Evolutionary conservation across 1,140 invertebrate genomes (phyloP), one percentile per base, ranked within the genome.

Genomic region (Drosophila auraria): DNA sequence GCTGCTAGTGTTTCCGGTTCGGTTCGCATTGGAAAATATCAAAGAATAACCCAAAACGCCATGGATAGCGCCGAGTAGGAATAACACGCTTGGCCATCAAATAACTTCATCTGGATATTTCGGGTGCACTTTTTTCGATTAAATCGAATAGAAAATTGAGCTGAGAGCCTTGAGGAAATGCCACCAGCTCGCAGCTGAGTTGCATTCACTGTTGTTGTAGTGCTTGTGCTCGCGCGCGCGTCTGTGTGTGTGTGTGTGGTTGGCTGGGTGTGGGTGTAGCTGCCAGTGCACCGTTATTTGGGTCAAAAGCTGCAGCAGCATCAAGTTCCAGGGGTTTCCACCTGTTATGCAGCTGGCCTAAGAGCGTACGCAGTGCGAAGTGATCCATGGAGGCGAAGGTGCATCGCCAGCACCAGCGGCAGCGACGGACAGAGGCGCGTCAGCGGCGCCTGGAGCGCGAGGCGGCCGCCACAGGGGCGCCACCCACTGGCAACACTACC

Each of bases 341-440:
- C 83, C 83, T 87, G 83, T 87, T 87, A 87, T 87, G 83, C 64
- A 79, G 54, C 71, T 62, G 53, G 78, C 58, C 64, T 75, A 81
- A 61, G 42, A 54, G 20, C 76, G 44, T 11, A 53, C 53, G 36
- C 20, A 56, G 54, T 56, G 56, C 23, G 42, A 49, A 12, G 30
- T 15, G 20, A 74, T 17, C 49, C 23, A 92, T 92, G 91, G 91
- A 92, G 72, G 61, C 53, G 58, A 92, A 92, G 77, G 92, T 92
- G 68, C 92, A 92, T 91, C 90, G 87, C 38, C 91, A 92, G 77
- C 91, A 91, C 53, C 90, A 92, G 59, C 87, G 92, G 38, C 84
- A 89, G 62, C 81, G 84, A 5, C 91, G 92, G 50, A 92, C 89
- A 9, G 91, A 91, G 69, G 83, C 87, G 25, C 84, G 87, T 17